Conservation (phyloP, 2,113 vertebrate species). For the Cricetomys ansorgei region DNA sequence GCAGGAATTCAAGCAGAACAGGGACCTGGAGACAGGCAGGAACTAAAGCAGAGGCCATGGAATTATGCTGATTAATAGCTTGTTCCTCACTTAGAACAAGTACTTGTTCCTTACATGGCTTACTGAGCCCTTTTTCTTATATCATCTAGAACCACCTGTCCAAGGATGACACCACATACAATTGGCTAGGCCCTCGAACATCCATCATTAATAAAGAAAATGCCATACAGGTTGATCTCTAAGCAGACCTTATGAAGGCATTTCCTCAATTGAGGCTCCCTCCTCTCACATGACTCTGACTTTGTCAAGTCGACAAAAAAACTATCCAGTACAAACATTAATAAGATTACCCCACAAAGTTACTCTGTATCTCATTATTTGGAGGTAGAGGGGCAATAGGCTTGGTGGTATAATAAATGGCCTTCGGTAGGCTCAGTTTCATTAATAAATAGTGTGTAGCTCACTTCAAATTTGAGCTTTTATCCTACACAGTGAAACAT, state of each 20-base stretch:
- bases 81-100: too few species aligned
- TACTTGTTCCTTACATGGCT: too few species aligned
- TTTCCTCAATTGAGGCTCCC: not conserved
- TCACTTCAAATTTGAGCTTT: not conserved
- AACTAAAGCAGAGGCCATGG: not conserved
- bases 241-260: not conserved
- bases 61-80: not conserved
- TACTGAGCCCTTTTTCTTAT: not conserved
- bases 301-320: not conserved
- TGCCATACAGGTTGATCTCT: not conserved
- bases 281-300: not conserved
- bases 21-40: not conserved
- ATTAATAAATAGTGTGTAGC: not conserved
- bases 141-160: not conserved
- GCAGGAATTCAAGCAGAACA: not conserved
- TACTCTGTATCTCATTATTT: not conserved
- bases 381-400: not conserved
- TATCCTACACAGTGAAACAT: not conserved
- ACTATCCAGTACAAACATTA: not conserved
- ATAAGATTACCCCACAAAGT: not conserved
- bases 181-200: not conserved
- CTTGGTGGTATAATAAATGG: not conserved
- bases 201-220: not conserved
- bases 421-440: not conserved
- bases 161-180: not conserved